Evolutionary conservation across 92 coral and sea anemone species (phyloP).

Genomic region (Anthopleura xanthogrammica): DNA sequence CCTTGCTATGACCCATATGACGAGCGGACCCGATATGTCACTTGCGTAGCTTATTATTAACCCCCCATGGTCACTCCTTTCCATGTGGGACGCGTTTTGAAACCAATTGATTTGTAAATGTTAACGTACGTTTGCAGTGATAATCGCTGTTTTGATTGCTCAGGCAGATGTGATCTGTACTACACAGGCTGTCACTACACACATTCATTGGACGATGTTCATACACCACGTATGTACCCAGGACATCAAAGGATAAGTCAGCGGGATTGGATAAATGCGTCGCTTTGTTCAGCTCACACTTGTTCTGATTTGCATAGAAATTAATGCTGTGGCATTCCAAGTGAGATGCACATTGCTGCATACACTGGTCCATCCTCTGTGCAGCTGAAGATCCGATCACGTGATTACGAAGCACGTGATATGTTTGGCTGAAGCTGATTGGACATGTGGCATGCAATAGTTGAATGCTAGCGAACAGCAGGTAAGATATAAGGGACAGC

Average conservation of each 20-base stretch:
- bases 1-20: too few species aligned
- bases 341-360: slow-evolving; percentile 12
- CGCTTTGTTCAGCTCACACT: slow-evolving; percentile 11
- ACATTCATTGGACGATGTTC: not conserved
- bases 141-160: not conserved
- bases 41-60: too few species aligned
- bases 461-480: not conserved
- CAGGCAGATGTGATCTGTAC: slow-evolving; percentile 12
- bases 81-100: not conserved
- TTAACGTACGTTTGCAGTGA: slow-evolving; percentile 3
- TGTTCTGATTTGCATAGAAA: not conserved
- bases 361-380: not conserved
- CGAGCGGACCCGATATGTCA: too few species aligned
- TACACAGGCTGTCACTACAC: slow-evolving; percentile 14
- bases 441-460: not conserved
- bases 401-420: slow-evolving; percentile 9
- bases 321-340: slow-evolving; percentile 23
- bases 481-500: too few species aligned
- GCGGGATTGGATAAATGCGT: slow-evolving; percentile 1
- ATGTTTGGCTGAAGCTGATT: not conserved
- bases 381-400: not conserved
- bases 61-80: not conserved
- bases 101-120: too few species aligned
- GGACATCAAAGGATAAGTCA: slow-evolving; percentile 3
- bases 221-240: slow-evolving; percentile 6